Conservation (phyloP, 2,888 invertebrate genomes). For the Spodoptera littoralis region DNA sequence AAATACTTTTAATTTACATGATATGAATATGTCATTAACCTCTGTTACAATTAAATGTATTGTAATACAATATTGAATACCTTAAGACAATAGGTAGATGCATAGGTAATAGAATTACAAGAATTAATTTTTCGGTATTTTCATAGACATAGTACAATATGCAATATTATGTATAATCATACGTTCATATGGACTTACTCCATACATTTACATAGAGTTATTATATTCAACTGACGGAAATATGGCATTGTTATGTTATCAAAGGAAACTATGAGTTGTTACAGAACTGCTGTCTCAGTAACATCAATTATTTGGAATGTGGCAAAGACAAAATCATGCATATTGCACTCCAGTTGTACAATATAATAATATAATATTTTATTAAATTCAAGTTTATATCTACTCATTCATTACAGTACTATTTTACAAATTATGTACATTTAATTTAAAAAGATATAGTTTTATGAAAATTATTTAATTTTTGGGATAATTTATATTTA, state of each 20-base stretch:
- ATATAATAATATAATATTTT: constrained; percentile 64
- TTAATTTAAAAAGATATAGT: constrained; percentile 79
- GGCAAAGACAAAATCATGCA: constrained; percentile 85
- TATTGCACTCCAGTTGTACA: constrained; percentile 81
- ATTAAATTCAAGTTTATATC: constrained; percentile 76
- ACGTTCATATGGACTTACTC: constrained; percentile 33
- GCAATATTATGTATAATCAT: constrained; percentile 27
- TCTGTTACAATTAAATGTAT: constrained; percentile 81
- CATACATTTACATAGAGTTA: constrained; percentile 15
- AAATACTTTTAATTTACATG: constrained; percentile 89
- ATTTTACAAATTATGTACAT: constrained; percentile 87
- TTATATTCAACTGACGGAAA: constrained; percentile 23
- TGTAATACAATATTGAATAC: constrained; percentile 74
- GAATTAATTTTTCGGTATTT: constrained; percentile 50
- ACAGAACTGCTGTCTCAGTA: constrained; percentile 45
- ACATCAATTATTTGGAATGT: constrained; percentile 83
- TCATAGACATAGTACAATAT: constrained; percentile 31
- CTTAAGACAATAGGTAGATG: constrained; percentile 72
- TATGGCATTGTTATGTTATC: constrained; percentile 27
- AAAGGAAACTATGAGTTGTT: constrained; percentile 37
- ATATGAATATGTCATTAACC: constrained; percentile 88
- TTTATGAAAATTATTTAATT: constrained; percentile 87
- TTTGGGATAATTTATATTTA: constrained; percentile 87
- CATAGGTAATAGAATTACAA: constrained; percentile 58
- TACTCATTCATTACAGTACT: constrained; percentile 77